Base-by-base conservation (phyloP, 2,797 vertebrate species). In the Allobates femoralis region DNA sequence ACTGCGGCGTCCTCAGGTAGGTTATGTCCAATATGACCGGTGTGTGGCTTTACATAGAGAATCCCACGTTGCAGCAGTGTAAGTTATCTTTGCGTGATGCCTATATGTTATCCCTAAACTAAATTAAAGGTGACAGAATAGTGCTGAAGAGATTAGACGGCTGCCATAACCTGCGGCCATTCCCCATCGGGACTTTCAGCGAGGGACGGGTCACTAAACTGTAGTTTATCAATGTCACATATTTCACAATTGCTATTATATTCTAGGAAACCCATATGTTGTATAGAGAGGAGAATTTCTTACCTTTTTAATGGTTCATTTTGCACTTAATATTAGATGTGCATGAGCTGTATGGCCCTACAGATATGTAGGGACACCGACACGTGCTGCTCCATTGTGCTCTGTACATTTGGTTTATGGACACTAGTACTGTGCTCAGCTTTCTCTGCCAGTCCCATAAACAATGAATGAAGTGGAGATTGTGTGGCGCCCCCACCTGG, bases 191-290 rank as follows among this genome's bases (percentile, higher is more conserved):
- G 80, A 83, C 46, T 69, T 55, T 30, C 11, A 23, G 23, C 23
- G n/a, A 18, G 66, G 85, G 60, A 64, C 62, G 69, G 85, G 79
- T 81, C 79, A 81, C 41, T 18, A 15, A 53, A 46, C 62, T 82
- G 69, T 55, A 86, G 69, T 86, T 86, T 81, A 86, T 86, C 85
- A 86, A 76, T 76, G 85, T 86, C 85, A 86, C 58, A 66, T 37
- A 28, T 30, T 55, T 56, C 77, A 67, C 79, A 67, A 66, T 55
- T 32, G 71, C 71, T 55, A 86, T 86, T 76, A 81, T 76, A 86
- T 76, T 66, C 75, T 23, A 55, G 55, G 58, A 74, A 81, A 81
- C 55, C 75, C n/a, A 75, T 37, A 85, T 78, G 71, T 2, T 64
- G 10, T 69, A 46, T 21, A 67, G 16, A 37, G 19, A 37, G 18